Evolutionary conservation across 35 echinoderm and acorn worm genomes (phyloP), one percentile per base, ranked within the genome.

Genomic region (Lytechinus pictus): DNA sequence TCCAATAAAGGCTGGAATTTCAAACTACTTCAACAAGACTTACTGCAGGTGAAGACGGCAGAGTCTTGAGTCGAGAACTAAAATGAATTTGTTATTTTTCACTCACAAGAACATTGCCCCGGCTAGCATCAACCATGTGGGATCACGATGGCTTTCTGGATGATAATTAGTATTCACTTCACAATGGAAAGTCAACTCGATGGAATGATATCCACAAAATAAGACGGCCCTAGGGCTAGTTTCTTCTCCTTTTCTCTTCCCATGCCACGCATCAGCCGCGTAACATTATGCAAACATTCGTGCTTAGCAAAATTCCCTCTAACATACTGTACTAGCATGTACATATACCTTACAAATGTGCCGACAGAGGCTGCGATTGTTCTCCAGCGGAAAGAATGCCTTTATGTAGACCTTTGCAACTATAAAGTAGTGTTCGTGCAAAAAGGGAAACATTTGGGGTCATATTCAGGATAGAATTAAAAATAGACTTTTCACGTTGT

Each of bases 141-240:
- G 66, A 79, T 79, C 12, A 79, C 19, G 66, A 79, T 5, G n/a
- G 16, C 66, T 24, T 79, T 79, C 66, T 79, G 19, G 66, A 16
- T 79, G 21, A 79, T 79, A 79, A 79, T 79, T 79, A 79, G 66
- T 79, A 79, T 79, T 79, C 66, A 79, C 66, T 79, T 79, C 66
- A 79, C 66, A 79, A 24, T 24, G 66, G 66, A 79, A 79, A 79
- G 66, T 79, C 66, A n/a, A 79, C 66, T 79, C 16, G 66, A 79
- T 79, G 66, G 21, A 79, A 79, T 79, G 66, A 79, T 79, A 79
- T 79, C 19, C 66, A 79, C 66, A 79, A 79, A 79, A 24, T 79
- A 24, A 24, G 66, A 16, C n/a, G 66, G 66, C 66, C n/a, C n/a
- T 16, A 24, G 66, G 66, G 66, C 66, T 27, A 79, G 66, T 79